phyloP scores from a whole-genome alignment of 2,797 vertebrate species.

The Takifugu rubripes region DNA sequence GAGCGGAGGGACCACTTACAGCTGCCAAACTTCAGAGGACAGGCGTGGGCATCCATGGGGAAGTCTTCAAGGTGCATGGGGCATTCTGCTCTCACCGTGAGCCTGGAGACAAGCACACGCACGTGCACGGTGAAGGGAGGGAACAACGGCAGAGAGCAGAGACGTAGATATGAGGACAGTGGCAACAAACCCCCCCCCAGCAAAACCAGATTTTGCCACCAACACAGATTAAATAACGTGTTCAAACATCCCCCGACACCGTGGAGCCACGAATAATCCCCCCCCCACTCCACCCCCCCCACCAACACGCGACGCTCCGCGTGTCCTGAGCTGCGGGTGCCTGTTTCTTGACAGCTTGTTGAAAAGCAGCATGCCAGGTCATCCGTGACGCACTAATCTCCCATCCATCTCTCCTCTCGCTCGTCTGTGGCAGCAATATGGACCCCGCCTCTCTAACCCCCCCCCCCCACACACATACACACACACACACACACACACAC shows the following conservation, averaged over 20 bases:
- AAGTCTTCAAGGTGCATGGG: constrained; percentile 99
- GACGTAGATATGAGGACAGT: constrained; percentile 3
- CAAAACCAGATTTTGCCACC: no score
- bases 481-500: background rate
- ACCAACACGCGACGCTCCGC: constrained; percentile 37
- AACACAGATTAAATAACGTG: constrained; percentile 9
- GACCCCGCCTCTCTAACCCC: constrained; percentile 36
- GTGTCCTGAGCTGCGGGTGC: constrained; percentile 43
- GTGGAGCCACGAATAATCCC: constrained; percentile 24
- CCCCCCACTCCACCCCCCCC: background rate
- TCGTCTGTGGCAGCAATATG: constrained; percentile 71
- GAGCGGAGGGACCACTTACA: constrained; percentile 81
- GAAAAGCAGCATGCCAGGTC: constrained; percentile 64
- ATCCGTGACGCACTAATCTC: constrained; percentile 69
- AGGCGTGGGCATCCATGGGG: constrained; percentile 98
- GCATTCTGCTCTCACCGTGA: constrained; percentile 98
- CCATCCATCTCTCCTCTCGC: constrained; percentile 69
- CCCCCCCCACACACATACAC: constrained; percentile 23
- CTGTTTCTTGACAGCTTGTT: constrained; percentile 64
- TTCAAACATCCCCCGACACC: constrained; percentile 7
- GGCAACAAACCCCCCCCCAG: no score
- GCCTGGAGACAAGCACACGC: constrained; percentile 66
- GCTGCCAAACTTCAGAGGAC: constrained; percentile 97
- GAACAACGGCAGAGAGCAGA: no score
- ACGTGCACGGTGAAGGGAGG: background rate